Evolutionary conservation across 1,140 invertebrate genomes (phyloP).

Genomic region (Aphis gossypii): DNA sequence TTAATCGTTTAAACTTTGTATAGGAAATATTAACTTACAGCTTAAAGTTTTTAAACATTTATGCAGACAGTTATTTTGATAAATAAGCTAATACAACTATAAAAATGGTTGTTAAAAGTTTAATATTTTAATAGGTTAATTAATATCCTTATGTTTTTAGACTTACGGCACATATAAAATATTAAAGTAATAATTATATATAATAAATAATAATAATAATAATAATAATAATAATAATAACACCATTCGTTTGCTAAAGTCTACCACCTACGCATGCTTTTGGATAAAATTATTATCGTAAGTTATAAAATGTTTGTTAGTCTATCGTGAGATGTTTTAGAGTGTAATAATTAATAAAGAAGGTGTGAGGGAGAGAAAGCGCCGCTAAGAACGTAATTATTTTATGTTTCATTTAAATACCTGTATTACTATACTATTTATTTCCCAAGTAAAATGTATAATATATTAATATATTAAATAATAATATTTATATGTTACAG

Average conservation of each 20-base stretch:
- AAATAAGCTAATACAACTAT: background rate
- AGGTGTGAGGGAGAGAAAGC: too few relatives aligned
- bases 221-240: too few relatives aligned
- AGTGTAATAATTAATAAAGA: too few relatives aligned
- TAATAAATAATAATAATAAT: conserved; percentile 8
- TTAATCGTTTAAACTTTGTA: background rate
- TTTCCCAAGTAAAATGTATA: too few relatives aligned
- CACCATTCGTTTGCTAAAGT: too few relatives aligned
- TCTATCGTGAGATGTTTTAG: too few relatives aligned
- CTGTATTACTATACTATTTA: too few relatives aligned
- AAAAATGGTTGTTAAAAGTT: background rate
- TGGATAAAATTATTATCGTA: too few relatives aligned
- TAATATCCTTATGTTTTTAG: background rate
- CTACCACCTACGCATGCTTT: too few relatives aligned
- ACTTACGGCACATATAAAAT: background rate
- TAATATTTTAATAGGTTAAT: background rate
- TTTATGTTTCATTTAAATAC: too few relatives aligned
- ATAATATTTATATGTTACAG: background rate
- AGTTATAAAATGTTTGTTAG: too few relatives aligned
- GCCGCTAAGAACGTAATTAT: too few relatives aligned
- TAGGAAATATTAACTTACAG: background rate
- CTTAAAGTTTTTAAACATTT: background rate
- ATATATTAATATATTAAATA: background rate
- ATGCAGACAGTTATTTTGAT: background rate
- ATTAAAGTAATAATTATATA: background rate